These are phyloP conservation scores for Heterodera carotae DNA, from an alignment of 1,140 invertebrate species.

Conservation along the genomic window DNA sequence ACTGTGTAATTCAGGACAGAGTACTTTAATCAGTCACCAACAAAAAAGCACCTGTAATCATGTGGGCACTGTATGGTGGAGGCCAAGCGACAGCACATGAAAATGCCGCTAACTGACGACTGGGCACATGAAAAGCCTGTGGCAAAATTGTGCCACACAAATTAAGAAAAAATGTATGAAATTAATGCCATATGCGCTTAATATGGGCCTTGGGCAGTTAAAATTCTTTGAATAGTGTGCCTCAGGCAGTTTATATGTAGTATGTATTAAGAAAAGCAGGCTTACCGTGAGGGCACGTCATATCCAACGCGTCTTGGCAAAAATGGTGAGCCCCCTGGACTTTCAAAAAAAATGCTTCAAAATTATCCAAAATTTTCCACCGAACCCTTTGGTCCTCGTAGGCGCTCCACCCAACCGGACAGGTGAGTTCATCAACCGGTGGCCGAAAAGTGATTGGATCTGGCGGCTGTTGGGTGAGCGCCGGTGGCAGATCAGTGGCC, in stretches of 20 bases:
- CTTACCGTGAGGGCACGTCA: constrained; percentile 47
- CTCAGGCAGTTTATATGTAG: too few relatives aligned
- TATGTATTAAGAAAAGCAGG: too few relatives aligned
- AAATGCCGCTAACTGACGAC: constrained; percentile 46
- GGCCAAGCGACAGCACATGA: constrained; percentile 53
- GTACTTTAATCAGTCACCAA: too few relatives aligned
- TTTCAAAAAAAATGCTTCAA: constrained; percentile 12
- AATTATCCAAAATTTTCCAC: constrained; percentile 16
- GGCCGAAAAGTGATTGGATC: constrained; percentile 44
- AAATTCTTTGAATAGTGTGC: too few relatives aligned
- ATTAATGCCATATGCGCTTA: too few relatives aligned
- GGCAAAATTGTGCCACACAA: not conserved
- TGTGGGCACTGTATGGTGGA: constrained; percentile 42
- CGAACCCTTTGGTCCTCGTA: constrained; percentile 28
- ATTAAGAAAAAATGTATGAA: too few relatives aligned
- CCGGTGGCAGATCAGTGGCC: constrained; percentile 20
- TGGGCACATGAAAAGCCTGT: constrained; percentile 50
- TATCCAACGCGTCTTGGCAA: constrained; percentile 49
- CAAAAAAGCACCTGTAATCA: constrained; percentile 7
- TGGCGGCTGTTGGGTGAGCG: not conserved
- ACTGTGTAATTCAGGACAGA: too few relatives aligned
- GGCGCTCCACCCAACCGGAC: constrained; percentile 48
- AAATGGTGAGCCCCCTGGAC: constrained; percentile 49
- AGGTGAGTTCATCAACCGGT: constrained; percentile 42
- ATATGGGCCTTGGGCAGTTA: too few relatives aligned